Conservation (phyloP, 1,140 invertebrate genomes). For the Heterodera carotae region DNA sequence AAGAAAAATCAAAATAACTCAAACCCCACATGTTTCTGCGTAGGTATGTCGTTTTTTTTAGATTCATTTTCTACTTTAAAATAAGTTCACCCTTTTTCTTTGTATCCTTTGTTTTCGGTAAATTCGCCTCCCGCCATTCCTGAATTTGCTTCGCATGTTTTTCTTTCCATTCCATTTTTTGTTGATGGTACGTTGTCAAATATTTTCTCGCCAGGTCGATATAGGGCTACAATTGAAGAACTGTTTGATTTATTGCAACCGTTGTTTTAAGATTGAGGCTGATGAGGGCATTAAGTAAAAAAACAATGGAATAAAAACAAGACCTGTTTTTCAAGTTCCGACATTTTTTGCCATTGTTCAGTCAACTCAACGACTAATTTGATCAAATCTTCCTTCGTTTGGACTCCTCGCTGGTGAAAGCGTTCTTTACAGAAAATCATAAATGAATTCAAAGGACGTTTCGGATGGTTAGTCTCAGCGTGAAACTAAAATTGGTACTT, state of each 20-base stretch:
- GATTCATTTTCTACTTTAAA: too few relatives aligned
- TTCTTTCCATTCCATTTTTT: constrained; percentile 15
- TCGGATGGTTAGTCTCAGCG: constrained; percentile 8
- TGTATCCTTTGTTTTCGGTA: background rate
- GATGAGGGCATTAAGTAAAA: too few relatives aligned
- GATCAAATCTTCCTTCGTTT: background rate
- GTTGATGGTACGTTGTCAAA: background rate
- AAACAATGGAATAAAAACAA: too few relatives aligned
- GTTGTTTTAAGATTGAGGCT: too few relatives aligned
- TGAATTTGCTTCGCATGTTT: constrained; percentile 5
- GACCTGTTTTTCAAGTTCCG: constrained; percentile 26
- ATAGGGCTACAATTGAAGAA: too few relatives aligned
- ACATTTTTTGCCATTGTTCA: constrained; percentile 7
- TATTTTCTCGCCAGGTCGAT: background rate
- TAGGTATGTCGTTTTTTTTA: too few relatives aligned
- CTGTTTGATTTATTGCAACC: too few relatives aligned
- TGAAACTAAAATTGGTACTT: constrained; percentile 5
- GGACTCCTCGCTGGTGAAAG: background rate
- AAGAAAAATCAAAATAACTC: too few relatives aligned
- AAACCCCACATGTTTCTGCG: too few relatives aligned
- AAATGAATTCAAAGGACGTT: constrained; percentile 1
- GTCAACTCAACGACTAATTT: constrained; percentile 3
- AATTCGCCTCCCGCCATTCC: background rate
- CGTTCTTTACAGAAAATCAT: constrained; percentile 15
- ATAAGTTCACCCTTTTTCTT: too few relatives aligned